Percentiles rank a stretch among this genome's conserved stretches.
Conservation (phyloP, 2,797 vertebrate genomes). For the Peromyscus attwateri region DNA sequence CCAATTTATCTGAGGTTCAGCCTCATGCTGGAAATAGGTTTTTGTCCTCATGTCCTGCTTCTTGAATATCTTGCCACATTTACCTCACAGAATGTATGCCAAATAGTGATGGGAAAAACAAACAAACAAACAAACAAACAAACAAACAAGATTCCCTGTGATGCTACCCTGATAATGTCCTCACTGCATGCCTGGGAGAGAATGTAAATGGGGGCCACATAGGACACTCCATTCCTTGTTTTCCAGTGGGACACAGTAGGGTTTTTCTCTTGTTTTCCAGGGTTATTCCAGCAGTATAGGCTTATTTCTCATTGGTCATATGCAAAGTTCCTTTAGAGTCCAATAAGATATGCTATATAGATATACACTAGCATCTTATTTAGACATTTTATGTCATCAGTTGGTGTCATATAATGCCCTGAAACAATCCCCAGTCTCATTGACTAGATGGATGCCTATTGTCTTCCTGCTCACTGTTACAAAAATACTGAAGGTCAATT, state of each 20-base stretch:
- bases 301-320: neutral
- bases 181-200: neutral
- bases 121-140: too few relatives aligned
- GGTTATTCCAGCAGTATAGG: neutral
- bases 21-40: neutral
- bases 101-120: neutral
- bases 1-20: neutral
- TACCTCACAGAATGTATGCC: neutral
- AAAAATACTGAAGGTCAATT: neutral
- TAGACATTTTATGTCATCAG: neutral
- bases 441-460: neutral
- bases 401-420: neutral
- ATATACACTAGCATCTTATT: neutral
- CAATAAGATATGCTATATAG: neutral
- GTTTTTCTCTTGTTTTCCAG: slow-evolving; percentile 48
- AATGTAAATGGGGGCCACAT: neutral
- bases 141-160: neutral
- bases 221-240: neutral
- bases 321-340: neutral
- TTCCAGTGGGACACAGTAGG: rapidly evolving
- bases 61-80: neutral
- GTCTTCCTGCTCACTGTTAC: neutral
- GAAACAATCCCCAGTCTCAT: neutral
- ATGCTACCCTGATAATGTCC: neutral
- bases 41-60: neutral